A percentile compares a stretch with the other conserved stretches of the same genome.
Conservation (phyloP, 2,797 vertebrate genomes). For the Huso huso region DNA sequence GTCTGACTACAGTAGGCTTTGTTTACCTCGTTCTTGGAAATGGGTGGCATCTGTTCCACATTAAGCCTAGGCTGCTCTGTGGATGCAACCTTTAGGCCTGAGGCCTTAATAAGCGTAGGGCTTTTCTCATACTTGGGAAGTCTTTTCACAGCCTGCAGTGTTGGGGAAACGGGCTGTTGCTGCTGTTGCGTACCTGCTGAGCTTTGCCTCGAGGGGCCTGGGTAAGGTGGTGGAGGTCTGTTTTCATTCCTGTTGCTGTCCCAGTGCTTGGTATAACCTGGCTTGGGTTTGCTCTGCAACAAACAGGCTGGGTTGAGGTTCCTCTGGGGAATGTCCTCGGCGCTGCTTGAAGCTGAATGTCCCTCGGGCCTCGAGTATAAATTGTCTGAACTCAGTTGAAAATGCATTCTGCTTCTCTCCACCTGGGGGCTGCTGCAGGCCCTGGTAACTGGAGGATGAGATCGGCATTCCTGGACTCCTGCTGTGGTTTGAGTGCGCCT, state of each 20-base stretch:
- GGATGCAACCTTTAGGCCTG: conserved; percentile 20
- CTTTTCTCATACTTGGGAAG: conserved; percentile 33
- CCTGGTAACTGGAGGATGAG: conserved; percentile 47
- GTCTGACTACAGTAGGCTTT: conserved; percentile 24
- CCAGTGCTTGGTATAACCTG: conserved; percentile 28
- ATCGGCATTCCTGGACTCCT: conserved; percentile 42
- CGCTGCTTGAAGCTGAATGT: conserved; percentile 54
- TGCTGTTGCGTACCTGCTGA: conserved; percentile 34
- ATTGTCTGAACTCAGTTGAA: conserved; percentile 36
- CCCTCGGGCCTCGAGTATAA: conserved; percentile 38
- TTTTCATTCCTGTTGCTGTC: conserved; percentile 40
- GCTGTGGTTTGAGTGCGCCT: conserved; percentile 59
- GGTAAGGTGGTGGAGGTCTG: conserved; percentile 53
- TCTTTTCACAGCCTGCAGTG: conserved; percentile 38
- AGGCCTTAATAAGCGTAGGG: neutral
- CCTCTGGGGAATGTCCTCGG: conserved; percentile 51
- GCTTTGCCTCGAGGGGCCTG: conserved; percentile 47
- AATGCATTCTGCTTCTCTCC: conserved; percentile 34
- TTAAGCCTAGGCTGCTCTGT: conserved; percentile 15
- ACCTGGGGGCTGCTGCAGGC: conserved; percentile 53
- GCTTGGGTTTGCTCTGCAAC: conserved; percentile 32
- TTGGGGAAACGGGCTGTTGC: conserved; percentile 31
- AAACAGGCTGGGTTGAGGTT: conserved; percentile 30
- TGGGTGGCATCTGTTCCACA: conserved; percentile 24
- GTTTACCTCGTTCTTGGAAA: conserved; percentile 23